Conservation (phyloP, 2,113 vertebrate species). For the Cavia aperea region DNA sequence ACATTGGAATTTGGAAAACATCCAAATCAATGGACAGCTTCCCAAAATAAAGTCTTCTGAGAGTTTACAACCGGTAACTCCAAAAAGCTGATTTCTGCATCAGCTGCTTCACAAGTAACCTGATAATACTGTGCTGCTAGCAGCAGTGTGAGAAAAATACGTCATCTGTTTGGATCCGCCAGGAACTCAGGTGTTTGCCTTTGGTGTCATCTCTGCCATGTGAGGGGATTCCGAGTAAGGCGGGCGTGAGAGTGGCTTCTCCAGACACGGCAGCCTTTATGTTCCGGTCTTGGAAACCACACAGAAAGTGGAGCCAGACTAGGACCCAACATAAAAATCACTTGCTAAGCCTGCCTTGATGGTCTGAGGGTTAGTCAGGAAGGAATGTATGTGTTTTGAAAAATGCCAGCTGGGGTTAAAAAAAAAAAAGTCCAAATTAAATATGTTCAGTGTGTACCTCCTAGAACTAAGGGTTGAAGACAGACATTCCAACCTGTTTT, state of each 20-base stretch:
- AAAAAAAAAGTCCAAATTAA: background rate
- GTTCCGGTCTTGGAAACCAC: background rate
- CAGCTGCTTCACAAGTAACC: background rate
- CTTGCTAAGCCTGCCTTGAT: background rate
- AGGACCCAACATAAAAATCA: background rate
- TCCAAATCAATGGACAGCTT: background rate
- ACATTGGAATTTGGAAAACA: background rate
- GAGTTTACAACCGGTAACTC: background rate
- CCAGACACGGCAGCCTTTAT: background rate
- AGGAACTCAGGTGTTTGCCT: background rate
- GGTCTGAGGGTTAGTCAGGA: background rate
- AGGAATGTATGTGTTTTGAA: background rate
- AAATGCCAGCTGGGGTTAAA: background rate
- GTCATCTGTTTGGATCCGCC: background rate
- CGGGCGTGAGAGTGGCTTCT: background rate
- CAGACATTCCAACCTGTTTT: background rate
- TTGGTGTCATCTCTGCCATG: background rate
- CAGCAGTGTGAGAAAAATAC: background rate
- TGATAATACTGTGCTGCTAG: background rate
- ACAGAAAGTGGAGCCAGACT: background rate
- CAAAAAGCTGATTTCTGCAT: background rate
- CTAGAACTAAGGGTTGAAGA: background rate
- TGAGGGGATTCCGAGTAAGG: background rate
- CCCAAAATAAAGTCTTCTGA: background rate
- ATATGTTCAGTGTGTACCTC: background rate